Evolutionary conservation across 2,797 vertebrate species (phyloP).

Genomic region (Crax fasciolata): DNA sequence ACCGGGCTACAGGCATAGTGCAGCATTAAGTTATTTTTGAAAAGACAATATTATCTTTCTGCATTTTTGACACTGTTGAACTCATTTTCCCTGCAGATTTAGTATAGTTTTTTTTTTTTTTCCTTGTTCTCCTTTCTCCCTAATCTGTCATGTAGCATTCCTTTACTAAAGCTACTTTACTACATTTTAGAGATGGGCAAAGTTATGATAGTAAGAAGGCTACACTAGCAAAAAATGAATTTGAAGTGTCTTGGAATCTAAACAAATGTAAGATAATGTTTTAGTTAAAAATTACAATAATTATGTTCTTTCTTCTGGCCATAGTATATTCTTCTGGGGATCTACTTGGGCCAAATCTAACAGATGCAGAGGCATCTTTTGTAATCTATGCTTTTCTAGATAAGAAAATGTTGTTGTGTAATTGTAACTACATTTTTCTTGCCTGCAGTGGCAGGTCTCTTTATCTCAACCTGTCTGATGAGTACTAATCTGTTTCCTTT

Average conservation of each 20-base stretch:
- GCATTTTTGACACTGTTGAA: background rate
- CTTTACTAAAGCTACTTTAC: background rate
- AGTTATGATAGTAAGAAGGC: background rate
- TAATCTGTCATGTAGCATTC: background rate
- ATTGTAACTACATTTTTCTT: conserved; percentile 37
- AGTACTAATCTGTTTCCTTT: conserved; percentile 59
- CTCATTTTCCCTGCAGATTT: background rate
- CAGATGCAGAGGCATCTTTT: conserved; percentile 54
- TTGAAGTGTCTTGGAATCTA: conserved; percentile 4
- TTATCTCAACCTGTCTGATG: background rate
- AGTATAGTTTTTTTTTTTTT: background rate
- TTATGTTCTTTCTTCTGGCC: conserved; percentile 47
- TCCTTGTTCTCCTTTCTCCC: background rate
- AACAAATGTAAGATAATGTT: conserved; percentile 6
- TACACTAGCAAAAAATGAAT: background rate
- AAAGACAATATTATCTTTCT: background rate
- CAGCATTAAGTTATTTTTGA: background rate
- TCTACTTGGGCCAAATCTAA: background rate
- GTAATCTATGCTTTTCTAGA: background rate
- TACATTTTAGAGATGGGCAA: background rate
- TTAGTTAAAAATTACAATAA: conserved; percentile 3
- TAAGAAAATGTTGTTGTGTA: conserved; percentile 27
- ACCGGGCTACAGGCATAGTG: background rate
- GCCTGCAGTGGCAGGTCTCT: conserved; percentile 44
- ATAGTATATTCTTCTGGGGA: conserved; percentile 14